These are phyloP conservation scores for Erebia palarica DNA, from an alignment of 2,888 invertebrate genomes.

Conservation along the genomic window DNA sequence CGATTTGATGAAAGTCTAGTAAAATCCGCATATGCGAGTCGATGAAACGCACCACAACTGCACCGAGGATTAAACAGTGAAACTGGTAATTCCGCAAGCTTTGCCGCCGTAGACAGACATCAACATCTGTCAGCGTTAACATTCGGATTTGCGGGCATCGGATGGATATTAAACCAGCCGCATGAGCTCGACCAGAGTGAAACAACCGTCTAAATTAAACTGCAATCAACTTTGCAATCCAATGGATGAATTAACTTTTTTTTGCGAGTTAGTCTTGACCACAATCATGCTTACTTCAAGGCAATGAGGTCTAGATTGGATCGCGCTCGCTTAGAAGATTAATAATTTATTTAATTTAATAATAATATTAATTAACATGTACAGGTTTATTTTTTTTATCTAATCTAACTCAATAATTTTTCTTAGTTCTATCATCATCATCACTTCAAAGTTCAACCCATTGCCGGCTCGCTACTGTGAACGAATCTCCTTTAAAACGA, in stretches of 20 bases:
- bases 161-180: constrained; percentile 66
- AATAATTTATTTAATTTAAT: too few species aligned
- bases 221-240: constrained; percentile 41
- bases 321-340: too few species aligned
- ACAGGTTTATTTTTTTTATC: too few species aligned
- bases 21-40: constrained; percentile 43
- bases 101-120: constrained; percentile 56
- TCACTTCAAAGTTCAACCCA: too few species aligned
- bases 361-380: too few species aligned
- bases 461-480: too few species aligned
- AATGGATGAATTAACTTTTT: not conserved
- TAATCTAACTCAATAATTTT: too few species aligned
- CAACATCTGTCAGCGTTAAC: constrained; percentile 64
- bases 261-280: too few species aligned
- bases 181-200: constrained; percentile 35
- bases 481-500: too few species aligned
- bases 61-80: constrained; percentile 60
- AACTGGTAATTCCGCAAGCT: constrained; percentile 60
- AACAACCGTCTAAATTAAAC: constrained; percentile 39
- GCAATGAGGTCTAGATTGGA: too few species aligned
- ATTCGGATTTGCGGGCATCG: constrained; percentile 64
- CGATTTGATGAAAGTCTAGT: constrained; percentile 36
- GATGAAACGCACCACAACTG: constrained; percentile 52
- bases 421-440: too few species aligned
- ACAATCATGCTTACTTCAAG: too few species aligned